Percentiles rank a stretch among this genome's conserved stretches.
Conservation (phyloP, 2,888 invertebrate species). For the Morinoia aosen region DNA sequence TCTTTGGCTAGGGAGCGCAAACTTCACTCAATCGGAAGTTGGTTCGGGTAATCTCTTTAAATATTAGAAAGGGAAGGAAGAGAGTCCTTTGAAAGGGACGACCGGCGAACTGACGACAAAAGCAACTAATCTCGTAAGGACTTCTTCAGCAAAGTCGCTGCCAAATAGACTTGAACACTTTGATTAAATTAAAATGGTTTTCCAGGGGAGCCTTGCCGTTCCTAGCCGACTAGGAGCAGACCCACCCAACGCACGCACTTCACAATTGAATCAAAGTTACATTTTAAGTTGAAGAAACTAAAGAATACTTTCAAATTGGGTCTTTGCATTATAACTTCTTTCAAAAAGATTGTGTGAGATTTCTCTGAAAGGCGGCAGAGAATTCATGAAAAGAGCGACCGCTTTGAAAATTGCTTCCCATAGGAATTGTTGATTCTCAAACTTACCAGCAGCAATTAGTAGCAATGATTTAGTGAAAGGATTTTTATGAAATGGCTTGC, state of each 20-base stretch:
- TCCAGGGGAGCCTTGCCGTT: not conserved
- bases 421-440: not conserved
- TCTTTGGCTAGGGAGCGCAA: slow-evolving; percentile 41
- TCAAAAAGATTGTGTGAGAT: not conserved
- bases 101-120: slow-evolving; percentile 41
- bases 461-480: not conserved
- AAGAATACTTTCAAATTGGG: slow-evolving; percentile 44
- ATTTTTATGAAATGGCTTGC: not conserved
- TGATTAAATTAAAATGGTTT: slow-evolving; percentile 49
- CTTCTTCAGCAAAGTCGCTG: slow-evolving; percentile 18
- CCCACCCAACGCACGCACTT: not conserved
- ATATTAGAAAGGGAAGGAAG: slow-evolving; percentile 47
- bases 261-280: slow-evolving; percentile 49
- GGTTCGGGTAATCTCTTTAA: slow-evolving; percentile 48
- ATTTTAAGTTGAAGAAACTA: slow-evolving; percentile 19
- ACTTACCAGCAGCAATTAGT: not conserved
- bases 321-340: slow-evolving; percentile 37
- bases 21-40: slow-evolving; percentile 46
- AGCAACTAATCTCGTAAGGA: slow-evolving; percentile 48
- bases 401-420: not conserved
- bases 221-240: slow-evolving; percentile 2
- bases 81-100: slow-evolving; percentile 32
- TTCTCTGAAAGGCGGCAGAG: not conserved
- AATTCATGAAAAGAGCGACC: not conserved
- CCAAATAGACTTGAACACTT: slow-evolving; percentile 46